Evolutionary conservation across 2,797 vertebrate genomes (phyloP).

Genomic region (Hippocampus kuda): DNA sequence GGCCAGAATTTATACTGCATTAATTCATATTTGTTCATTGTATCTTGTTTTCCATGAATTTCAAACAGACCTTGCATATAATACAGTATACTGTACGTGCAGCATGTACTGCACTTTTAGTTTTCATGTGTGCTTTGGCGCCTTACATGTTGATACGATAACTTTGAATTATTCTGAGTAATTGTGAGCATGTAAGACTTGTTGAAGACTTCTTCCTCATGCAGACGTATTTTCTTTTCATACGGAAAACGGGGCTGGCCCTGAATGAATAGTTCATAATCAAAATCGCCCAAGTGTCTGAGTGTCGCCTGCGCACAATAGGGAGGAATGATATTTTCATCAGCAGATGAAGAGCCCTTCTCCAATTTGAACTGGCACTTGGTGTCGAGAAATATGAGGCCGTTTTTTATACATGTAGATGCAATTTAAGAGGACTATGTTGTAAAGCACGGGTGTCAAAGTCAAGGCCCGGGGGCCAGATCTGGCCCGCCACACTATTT

Average conservation of each 20-base stretch:
- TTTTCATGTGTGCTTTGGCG: background rate
- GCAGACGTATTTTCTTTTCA: conserved; percentile 1
- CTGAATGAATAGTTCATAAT: conserved; percentile 23
- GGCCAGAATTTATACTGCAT: background rate
- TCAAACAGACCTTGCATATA: no score
- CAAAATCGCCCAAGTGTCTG: conserved; percentile 16
- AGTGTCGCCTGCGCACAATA: background rate
- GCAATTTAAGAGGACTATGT: background rate
- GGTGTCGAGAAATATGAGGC: conserved; percentile 16
- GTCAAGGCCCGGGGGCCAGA: no score
- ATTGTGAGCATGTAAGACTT: no score
- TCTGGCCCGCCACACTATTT: no score
- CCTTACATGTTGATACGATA: background rate
- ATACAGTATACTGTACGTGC: no score
- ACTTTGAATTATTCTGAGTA: no score
- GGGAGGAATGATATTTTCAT: conserved; percentile 20
- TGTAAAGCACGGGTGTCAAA: background rate
- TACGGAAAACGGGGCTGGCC: conserved; percentile 6
- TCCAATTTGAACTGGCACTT: conserved; percentile 21
- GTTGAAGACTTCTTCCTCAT: conserved; percentile 5
- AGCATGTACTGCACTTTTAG: background rate
- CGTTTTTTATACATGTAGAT: background rate
- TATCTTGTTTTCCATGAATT: background rate
- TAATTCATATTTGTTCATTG: conserved; percentile 1
- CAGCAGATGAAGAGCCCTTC: conserved; percentile 22